A percentile compares a stretch with the other conserved stretches of the same genome.
phyloP scores from a whole-genome alignment of 2,888 invertebrate genomes.

The Choreutis nemorana region DNA sequence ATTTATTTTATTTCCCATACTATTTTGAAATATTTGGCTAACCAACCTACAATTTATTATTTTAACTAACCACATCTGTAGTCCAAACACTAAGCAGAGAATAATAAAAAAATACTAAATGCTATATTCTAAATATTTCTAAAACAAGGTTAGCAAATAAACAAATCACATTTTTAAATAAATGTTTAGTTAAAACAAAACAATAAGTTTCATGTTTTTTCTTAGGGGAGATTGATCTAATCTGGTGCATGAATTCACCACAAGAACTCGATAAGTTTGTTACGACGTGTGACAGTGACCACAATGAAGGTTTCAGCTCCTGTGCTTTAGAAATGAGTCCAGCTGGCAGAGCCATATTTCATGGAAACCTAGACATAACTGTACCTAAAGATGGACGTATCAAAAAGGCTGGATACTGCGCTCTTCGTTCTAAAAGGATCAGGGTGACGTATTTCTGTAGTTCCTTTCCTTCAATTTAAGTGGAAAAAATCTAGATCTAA shows the following conservation, averaged over 20 bases:
- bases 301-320: slow-evolving; percentile 83
- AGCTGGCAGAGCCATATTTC: slow-evolving; percentile 75
- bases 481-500: no score
- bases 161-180: slow-evolving; percentile 10
- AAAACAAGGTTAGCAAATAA: slow-evolving; percentile 1
- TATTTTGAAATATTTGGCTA: no score
- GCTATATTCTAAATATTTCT: slow-evolving; percentile 2
- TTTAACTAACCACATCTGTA: no score
- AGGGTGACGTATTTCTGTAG: no score
- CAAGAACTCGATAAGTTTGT: slow-evolving; percentile 74
- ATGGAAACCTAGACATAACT: slow-evolving; percentile 73
- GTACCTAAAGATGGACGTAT: slow-evolving; percentile 83
- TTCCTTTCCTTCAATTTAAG: no score
- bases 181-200: slow-evolving; percentile 8
- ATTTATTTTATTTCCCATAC: no score
- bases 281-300: slow-evolving; percentile 81
- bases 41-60: no score
- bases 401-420: slow-evolving; percentile 83
- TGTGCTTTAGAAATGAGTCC: slow-evolving; percentile 72
- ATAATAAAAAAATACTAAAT: no score
- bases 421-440: slow-evolving; percentile 72
- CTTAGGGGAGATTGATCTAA: slow-evolving; percentile 74
- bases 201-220: slow-evolving; percentile 8
- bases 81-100: no score
- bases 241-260: slow-evolving; percentile 75